A percentile compares a stretch with the other conserved stretches of the same genome.
phyloP scores from a whole-genome alignment of 2,113 vertebrate genomes.

The Rhinoderma darwinii region DNA sequence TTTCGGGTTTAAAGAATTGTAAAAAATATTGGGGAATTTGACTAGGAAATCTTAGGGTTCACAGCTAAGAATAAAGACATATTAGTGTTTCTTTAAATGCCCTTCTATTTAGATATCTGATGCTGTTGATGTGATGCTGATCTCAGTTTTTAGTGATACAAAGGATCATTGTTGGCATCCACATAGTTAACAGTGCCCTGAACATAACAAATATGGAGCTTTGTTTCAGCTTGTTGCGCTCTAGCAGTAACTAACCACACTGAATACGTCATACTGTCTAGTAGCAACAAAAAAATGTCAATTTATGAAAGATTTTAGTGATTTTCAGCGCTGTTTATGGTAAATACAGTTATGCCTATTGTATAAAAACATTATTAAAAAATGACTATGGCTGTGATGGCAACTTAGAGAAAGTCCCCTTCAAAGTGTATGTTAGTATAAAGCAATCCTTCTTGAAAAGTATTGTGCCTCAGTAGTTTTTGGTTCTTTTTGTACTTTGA shows the following conservation, averaged over 20 bases:
- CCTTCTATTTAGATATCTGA: not conserved
- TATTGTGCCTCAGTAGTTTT: not conserved
- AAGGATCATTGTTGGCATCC: conserved; percentile 39
- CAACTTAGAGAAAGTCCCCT: not conserved
- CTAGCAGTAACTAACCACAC: not conserved
- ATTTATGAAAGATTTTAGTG: not conserved
- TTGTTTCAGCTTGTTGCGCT: conserved; percentile 10
- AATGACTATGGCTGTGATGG: not conserved
- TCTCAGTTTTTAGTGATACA: conserved; percentile 41
- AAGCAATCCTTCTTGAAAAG: not conserved
- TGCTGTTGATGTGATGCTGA: conserved; percentile 27
- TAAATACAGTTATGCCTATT: not conserved
- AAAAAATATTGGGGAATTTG: not conserved
- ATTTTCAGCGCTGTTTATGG: not conserved
- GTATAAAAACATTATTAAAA: not conserved
- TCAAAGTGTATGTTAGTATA: not conserved
- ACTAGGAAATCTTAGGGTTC: not conserved
- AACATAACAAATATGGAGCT: conserved; percentile 14
- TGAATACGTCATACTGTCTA: not conserved
- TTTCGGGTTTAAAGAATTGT: no score
- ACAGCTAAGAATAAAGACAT: not conserved
- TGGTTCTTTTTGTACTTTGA: not conserved
- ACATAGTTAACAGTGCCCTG: not conserved
- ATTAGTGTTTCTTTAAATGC: not conserved
- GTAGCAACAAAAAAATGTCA: not conserved